phyloP scores from a whole-genome alignment of 1,140 invertebrate species.

The Maconellicoccus hirsutus region DNA sequence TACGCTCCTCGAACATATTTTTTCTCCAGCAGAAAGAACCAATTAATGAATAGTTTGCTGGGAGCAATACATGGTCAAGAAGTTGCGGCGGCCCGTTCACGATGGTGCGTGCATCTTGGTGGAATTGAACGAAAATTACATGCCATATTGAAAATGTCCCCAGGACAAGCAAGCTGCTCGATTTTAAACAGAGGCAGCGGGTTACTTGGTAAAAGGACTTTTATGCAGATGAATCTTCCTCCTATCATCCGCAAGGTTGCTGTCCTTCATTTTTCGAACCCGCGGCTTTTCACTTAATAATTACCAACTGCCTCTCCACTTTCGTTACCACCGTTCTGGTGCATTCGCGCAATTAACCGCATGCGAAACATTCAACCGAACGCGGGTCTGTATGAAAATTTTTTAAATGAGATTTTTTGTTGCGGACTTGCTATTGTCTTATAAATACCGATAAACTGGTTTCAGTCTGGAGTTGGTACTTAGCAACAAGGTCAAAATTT shows the following conservation, averaged over 20 bases:
- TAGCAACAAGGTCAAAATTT: not conserved
- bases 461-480: not conserved
- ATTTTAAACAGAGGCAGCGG: slow-evolving; percentile 18
- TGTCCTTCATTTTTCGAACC: not conserved
- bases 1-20: not conserved
- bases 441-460: not conserved
- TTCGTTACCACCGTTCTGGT: not conserved
- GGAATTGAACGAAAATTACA: slow-evolving; percentile 21
- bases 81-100: not conserved
- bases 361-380: no score
- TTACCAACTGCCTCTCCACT: not conserved
- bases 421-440: no score
- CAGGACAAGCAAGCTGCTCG: slow-evolving; percentile 15
- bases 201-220: slow-evolving; percentile 21
- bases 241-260: not conserved
- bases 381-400: not conserved
- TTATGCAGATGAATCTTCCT: slow-evolving; percentile 18
- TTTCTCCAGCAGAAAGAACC: slow-evolving; percentile 10
- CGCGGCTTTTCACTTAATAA: slow-evolving; percentile 5
- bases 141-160: slow-evolving; percentile 20
- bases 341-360: not conserved
- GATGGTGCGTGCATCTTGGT: slow-evolving; percentile 10
- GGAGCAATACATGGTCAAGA: slow-evolving; percentile 13
- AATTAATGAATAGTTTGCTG: slow-evolving; percentile 17
- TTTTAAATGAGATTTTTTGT: not conserved